Base-by-base conservation (phyloP, 2,797 vertebrate species). In the Poecilia picta region DNA sequence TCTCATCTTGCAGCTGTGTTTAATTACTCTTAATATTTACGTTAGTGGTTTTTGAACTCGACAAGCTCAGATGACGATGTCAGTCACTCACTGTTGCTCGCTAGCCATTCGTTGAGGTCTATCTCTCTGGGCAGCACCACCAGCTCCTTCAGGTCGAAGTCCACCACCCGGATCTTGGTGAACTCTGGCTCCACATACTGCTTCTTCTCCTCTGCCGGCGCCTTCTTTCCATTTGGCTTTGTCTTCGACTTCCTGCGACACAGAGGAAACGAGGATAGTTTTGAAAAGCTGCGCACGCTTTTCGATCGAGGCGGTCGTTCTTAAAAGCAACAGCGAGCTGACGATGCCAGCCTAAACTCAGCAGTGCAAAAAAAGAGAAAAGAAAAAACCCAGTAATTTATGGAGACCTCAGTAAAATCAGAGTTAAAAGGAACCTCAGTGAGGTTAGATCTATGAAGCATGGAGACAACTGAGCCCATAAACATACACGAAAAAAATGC, bases 51-150 rank as follows among this genome's bases (percentile, higher is more conserved):
- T 72, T 36, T 6, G 0, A 43, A n/a, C 39, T 41, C 25, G 41
- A 15, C 28, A 33, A 18, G 45, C 45, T 64, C n/a, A 10, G 15
- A 2, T 8, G 41, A 11, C 8, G 2, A 46, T n/a, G 46, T 28
- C 0, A 28, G 79, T n/a, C 15, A 97, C 98, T 94, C 92, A 99
- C 98, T 98, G 94, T 98, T 99, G 96, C 97, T 98, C 85, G 98
- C 98, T 77, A 99, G 97, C 98, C 98, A 99, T 94, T 99, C 98
- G 0, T 99, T 98, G 93, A 99, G 98, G 95, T 99, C 98, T 77
- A 99, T 99, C 96, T 99, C 98, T 75, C 97, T 96, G 64, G 98
- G 98, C 91, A 99, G 93, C 92, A 97, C 96, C 93, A 99, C 98
- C 94, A 99, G 96, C 88, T 99, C 98, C 94, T 98, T 98, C 83